Evolutionary conservation across 2,113 vertebrate genomes (phyloP).

Genomic region (Rhipidura dahli): DNA sequence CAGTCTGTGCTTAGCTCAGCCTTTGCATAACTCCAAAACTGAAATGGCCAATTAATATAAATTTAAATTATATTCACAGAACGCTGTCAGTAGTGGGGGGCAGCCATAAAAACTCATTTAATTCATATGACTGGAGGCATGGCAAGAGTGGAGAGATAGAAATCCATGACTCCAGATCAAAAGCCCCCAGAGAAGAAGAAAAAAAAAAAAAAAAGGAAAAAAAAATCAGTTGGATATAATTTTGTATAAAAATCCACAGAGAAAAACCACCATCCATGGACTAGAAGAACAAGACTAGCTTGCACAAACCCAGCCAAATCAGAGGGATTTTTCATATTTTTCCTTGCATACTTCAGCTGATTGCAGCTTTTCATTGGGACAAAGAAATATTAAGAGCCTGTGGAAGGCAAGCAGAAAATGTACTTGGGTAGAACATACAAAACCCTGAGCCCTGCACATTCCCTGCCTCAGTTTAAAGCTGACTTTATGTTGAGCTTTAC

Average conservation of each 20-base stretch:
- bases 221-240: not conserved
- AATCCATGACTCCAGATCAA: not conserved
- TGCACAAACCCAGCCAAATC: not conserved
- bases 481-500: not conserved
- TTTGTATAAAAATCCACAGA: not conserved
- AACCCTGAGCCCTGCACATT: not conserved
- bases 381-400: not conserved
- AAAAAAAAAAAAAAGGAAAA: rapidly evolving
- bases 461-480: not conserved
- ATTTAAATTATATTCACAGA: not conserved
- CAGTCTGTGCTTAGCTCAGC: not conserved
- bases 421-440: not conserved
- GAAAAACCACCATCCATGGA: not conserved
- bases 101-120: not conserved
- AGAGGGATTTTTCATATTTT: not conserved
- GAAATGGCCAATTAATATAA: not conserved
- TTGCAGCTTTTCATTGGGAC: not conserved
- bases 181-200: not conserved
- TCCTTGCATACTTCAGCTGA: not conserved
- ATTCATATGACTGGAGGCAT: not conserved
- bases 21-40: not conserved
- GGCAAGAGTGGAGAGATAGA: too few species aligned
- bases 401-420: not conserved
- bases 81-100: not conserved
- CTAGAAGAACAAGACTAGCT: not conserved